Conservation (phyloP, 2,113 vertebrate genomes). For the Picathartes gymnocephalus region DNA sequence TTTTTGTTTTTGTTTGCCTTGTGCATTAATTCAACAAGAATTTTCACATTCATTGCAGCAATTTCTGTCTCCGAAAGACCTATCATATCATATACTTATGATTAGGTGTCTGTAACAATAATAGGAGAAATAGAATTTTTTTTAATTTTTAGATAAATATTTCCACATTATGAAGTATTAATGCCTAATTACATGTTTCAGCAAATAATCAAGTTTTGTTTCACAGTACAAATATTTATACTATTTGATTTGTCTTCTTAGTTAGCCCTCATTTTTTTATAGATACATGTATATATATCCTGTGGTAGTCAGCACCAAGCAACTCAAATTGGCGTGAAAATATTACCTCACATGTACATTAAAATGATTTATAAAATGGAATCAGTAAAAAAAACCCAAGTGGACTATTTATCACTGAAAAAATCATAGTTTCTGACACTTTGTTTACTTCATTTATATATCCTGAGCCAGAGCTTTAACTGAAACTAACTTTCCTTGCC, state of each 20-base stretch:
- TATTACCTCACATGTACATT: background rate
- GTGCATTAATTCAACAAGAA: background rate
- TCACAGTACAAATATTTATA: background rate
- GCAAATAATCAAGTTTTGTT: background rate
- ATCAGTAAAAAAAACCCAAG: background rate
- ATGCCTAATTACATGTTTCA: background rate
- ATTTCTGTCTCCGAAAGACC: background rate
- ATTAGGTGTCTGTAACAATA: background rate
- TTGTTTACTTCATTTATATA: background rate
- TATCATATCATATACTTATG: too few relatives aligned
- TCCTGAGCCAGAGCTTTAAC: background rate
- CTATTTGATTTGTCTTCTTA: background rate
- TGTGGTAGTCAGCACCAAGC: background rate
- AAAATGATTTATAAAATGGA: conserved; percentile 1
- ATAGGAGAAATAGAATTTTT: background rate
- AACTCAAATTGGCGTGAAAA: background rate
- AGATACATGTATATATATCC: background rate
- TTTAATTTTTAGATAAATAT: background rate
- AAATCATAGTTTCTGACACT: background rate
- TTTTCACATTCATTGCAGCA: background rate
- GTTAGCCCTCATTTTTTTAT: background rate
- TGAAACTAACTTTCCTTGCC: background rate
- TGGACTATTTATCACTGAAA: background rate
- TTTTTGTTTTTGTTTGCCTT: background rate
- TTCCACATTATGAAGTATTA: background rate